phyloP scores from a whole-genome alignment of 2,113 vertebrate genomes.

The Hydrochoerus hydrochaeris region DNA sequence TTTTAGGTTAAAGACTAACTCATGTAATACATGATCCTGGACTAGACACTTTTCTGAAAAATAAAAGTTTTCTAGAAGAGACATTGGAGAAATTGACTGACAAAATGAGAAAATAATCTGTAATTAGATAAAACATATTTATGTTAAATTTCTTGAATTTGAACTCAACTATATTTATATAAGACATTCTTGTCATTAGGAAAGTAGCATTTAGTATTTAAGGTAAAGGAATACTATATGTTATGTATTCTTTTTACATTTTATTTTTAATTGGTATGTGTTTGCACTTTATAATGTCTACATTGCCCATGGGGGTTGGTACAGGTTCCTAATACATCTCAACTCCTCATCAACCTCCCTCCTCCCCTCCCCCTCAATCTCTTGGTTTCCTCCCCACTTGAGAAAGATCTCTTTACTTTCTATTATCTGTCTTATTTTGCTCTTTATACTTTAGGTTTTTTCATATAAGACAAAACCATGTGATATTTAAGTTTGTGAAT shows the following conservation, averaged over 20 bases:
- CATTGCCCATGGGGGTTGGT: background rate
- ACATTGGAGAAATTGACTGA: background rate
- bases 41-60: background rate
- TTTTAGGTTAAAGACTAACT: background rate
- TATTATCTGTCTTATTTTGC: background rate
- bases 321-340: background rate
- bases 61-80: background rate
- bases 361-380: background rate
- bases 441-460: background rate
- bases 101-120: background rate
- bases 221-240: background rate
- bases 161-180: background rate
- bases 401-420: background rate
- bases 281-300: background rate
- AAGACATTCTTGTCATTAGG: background rate
- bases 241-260: background rate
- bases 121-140: background rate
- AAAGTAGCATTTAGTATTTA: background rate
- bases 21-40: background rate
- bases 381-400: background rate
- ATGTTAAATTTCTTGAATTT: slow-evolving; percentile 3
- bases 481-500: background rate
- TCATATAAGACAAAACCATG: background rate
- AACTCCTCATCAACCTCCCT: too few relatives aligned
- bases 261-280: background rate